Evolutionary conservation across 2,113 vertebrate genomes (phyloP).

Genomic region (Tamias sibiricus): DNA sequence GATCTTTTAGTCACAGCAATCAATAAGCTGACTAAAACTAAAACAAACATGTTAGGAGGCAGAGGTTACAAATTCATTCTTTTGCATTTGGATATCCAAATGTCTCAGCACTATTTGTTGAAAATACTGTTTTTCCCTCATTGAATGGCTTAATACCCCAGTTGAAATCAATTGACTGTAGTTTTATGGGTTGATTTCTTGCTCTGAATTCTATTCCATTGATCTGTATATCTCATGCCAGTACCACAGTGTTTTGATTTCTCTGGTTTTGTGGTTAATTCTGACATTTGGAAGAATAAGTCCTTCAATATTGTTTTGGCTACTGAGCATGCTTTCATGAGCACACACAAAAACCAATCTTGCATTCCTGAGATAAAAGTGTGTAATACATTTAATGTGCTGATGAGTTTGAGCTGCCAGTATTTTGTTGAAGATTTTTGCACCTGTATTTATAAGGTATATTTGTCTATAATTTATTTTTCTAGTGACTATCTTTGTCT

Average conservation of each 20-base stretch:
- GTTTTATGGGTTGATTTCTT: background rate
- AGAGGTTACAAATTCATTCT: background rate
- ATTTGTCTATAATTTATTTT: background rate
- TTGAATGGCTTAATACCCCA: background rate
- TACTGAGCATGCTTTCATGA: background rate
- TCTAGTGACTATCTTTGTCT: background rate
- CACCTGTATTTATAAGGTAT: background rate
- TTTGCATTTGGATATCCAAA: background rate
- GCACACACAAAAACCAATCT: background rate
- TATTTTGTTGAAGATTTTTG: slow-evolving; percentile 14
- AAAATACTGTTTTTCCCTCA: background rate
- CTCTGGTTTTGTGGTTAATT: background rate
- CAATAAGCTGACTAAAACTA: too few species aligned
- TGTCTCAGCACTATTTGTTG: background rate
- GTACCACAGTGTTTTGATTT: background rate
- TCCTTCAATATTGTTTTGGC: background rate
- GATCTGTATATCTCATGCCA: background rate
- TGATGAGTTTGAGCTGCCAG: background rate
- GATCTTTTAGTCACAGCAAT: too few species aligned
- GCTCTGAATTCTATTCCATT: background rate
- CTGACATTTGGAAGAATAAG: background rate
- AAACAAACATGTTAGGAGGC: background rate
- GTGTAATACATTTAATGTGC: background rate
- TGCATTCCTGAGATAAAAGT: background rate
- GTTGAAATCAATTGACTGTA: background rate